Conservation (phyloP, 1,140 invertebrate species). For the Platorchestia sp. region DNA sequence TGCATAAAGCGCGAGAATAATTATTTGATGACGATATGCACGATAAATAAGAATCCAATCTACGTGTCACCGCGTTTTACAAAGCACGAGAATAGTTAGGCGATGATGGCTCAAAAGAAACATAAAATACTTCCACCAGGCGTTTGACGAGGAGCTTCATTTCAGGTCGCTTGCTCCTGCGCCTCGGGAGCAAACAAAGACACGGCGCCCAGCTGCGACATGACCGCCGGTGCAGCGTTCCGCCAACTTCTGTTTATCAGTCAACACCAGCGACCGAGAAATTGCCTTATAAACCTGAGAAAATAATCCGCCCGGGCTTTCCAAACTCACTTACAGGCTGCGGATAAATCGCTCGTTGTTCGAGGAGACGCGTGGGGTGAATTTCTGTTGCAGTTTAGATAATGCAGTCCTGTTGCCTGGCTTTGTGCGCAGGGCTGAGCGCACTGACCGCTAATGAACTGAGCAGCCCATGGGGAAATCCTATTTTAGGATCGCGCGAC, state of each 20-base stretch:
- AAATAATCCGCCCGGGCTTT: background rate
- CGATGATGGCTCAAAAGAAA: too few relatives aligned
- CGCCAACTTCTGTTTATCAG: background rate
- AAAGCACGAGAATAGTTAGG: too few relatives aligned
- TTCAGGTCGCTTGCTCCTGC: too few relatives aligned
- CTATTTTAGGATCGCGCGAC: background rate
- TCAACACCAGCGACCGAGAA: background rate
- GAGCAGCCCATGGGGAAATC: background rate
- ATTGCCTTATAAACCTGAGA: slow-evolving; percentile 8
- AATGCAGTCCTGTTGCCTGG: background rate
- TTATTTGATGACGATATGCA: too few relatives aligned
- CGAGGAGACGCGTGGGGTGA: background rate
- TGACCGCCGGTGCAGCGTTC: too few relatives aligned
- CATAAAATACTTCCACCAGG: too few relatives aligned
- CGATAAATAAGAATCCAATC: too few relatives aligned
- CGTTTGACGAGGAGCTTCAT: too few relatives aligned
- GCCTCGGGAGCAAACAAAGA: too few relatives aligned
- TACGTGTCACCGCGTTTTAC: too few relatives aligned
- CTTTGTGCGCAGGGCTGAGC: background rate
- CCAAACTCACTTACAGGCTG: background rate
- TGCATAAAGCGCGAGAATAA: too few relatives aligned
- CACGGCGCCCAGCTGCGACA: too few relatives aligned
- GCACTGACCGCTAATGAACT: background rate
- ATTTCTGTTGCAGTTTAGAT: background rate
- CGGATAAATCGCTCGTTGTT: background rate